These are phyloP conservation scores for Eilema caniola DNA, from an alignment of 2,888 invertebrate species.

Conservation along the genomic window DNA sequence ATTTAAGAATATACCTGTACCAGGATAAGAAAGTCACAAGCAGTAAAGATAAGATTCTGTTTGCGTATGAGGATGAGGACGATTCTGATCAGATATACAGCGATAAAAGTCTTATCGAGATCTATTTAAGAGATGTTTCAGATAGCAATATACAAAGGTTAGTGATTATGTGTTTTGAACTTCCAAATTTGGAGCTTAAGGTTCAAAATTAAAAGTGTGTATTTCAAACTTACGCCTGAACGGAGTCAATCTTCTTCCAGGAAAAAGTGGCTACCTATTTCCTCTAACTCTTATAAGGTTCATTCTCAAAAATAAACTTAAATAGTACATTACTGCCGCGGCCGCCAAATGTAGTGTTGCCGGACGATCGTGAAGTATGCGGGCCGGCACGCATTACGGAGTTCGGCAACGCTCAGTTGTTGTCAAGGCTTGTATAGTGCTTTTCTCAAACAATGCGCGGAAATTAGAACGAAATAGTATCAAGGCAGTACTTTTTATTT, in stretches of 20 bases:
- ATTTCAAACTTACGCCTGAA: neutral
- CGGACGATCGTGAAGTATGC: no score
- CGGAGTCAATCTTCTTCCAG: neutral
- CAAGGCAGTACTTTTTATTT: no score
- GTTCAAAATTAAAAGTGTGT: neutral
- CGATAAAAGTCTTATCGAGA: constrained; percentile 83
- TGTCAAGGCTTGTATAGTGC: no score
- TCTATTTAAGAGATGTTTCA: constrained; percentile 83
- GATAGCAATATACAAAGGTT: constrained; percentile 82
- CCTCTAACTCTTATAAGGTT: no score
- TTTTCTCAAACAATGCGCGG: no score
- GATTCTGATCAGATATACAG: constrained; percentile 72
- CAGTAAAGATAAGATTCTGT: constrained; percentile 61
- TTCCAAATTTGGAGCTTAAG: neutral
- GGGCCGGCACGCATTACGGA: no score
- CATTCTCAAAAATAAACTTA: no score
- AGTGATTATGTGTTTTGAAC: constrained; percentile 18
- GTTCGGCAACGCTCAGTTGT: no score
- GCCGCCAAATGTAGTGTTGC: no score
- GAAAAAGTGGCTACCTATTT: no score
- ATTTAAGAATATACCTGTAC: constrained; percentile 90
- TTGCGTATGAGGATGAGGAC: constrained; percentile 75
- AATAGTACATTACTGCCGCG: no score
- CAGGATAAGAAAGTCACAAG: constrained; percentile 74
- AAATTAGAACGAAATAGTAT: no score